phyloP scores from a whole-genome alignment of 2,888 invertebrate species.

The Drosophila conformis region DNA sequence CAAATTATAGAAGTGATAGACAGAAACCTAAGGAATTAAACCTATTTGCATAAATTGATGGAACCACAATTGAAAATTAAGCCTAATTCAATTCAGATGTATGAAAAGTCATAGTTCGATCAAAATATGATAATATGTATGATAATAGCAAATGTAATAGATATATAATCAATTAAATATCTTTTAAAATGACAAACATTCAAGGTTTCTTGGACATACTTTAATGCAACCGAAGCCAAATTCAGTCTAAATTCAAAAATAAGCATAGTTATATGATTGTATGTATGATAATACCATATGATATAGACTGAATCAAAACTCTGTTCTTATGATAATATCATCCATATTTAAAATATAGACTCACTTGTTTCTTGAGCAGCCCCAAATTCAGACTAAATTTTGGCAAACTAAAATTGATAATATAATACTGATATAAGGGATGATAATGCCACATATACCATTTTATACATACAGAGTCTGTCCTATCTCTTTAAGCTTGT shows the following conservation, averaged over 20 bases:
- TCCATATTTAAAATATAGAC: no score
- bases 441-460: neutral
- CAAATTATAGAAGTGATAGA: neutral
- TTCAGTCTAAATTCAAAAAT: neutral
- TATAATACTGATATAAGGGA: neutral
- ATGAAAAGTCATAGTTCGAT: no score
- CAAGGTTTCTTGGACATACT: neutral
- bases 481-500: neutral
- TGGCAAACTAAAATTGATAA: neutral
- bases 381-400: neutral
- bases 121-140: neutral
- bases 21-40: neutral
- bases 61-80: no score
- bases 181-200: neutral
- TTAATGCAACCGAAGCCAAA: neutral
- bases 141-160: neutral
- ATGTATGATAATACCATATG: no score
- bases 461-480: neutral
- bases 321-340: no score
- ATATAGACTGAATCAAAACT: neutral
- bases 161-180: neutral
- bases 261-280: no score
- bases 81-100: no score
- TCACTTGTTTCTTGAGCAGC: neutral
- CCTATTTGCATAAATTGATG: neutral